These are phyloP conservation scores for Spisula solida DNA, from an alignment of 2,888 invertebrate species.

Conservation along the genomic window DNA sequence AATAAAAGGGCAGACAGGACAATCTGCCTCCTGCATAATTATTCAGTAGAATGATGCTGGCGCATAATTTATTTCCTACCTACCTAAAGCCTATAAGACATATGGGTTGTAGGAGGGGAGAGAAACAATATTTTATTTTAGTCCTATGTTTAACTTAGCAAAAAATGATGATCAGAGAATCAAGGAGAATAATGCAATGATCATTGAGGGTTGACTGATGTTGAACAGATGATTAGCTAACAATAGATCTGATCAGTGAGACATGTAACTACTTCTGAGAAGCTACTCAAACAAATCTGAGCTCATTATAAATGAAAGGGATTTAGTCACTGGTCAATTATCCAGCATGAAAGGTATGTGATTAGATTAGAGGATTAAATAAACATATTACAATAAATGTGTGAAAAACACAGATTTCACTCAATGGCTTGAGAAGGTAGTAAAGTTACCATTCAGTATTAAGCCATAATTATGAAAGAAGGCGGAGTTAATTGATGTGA, in stretches of 20 bases:
- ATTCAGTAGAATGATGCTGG: too few species aligned
- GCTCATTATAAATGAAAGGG: constrained; percentile 28
- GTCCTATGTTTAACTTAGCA: too few species aligned
- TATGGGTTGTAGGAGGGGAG: too few species aligned
- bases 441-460: neutral
- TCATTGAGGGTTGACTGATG: neutral
- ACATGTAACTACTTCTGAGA: constrained; percentile 37
- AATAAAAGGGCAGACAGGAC: too few species aligned
- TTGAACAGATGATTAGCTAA: neutral
- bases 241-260: neutral
- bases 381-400: constrained; percentile 16
- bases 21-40: too few species aligned
- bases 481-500: neutral
- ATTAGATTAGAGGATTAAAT: constrained; percentile 36
- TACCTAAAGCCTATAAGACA: too few species aligned
- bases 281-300: constrained; percentile 42
- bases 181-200: neutral
- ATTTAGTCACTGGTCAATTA: constrained; percentile 10
- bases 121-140: too few species aligned
- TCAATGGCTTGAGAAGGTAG: constrained; percentile 40
- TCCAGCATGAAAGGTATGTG: neutral
- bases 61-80: too few species aligned
- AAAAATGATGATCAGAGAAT: neutral
- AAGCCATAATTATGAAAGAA: neutral
- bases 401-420: constrained; percentile 31